Conservation (phyloP, 35 echinoderm and acorn worm genomes). For the Hemicentrotus pulcherrimus region DNA sequence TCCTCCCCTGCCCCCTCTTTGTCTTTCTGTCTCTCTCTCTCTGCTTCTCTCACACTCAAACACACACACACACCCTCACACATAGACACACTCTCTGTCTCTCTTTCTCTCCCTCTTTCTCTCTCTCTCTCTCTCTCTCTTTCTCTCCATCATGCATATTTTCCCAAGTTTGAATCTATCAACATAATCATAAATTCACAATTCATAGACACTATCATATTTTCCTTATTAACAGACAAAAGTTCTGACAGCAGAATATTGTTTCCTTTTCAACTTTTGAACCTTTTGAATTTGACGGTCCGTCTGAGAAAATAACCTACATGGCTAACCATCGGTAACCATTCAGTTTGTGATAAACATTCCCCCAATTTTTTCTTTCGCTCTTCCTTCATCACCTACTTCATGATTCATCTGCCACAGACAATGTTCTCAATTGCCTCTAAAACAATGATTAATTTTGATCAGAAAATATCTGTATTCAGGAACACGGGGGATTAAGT, state of each 20-base stretch:
- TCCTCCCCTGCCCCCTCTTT: not conserved
- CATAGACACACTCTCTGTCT: not conserved
- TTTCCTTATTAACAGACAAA: too few species aligned
- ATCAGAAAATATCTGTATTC: not conserved
- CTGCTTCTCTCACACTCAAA: too few species aligned
- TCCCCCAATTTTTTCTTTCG: not conserved
- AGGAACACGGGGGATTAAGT: not conserved
- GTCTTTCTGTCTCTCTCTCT: not conserved
- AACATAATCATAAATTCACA: too few species aligned
- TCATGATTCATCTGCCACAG: not conserved
- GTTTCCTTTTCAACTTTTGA: too few species aligned
- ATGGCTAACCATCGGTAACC: too few species aligned
- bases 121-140: not conserved
- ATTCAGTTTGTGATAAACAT: too few species aligned
- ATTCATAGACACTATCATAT: too few species aligned
- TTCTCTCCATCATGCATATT: not conserved
- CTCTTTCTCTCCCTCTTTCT: not conserved
- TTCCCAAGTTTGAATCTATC: too few species aligned
- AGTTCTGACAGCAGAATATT: too few species aligned
- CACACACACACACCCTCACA: not conserved
- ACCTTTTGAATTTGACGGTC: too few species aligned
- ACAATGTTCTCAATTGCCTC: not conserved
- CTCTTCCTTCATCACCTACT: not conserved
- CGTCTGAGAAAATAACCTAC: too few species aligned
- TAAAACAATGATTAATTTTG: slow-evolving; percentile 12